phyloP scores from a whole-genome alignment of 2,888 invertebrate genomes.

The Chaetoderma sp. region DNA sequence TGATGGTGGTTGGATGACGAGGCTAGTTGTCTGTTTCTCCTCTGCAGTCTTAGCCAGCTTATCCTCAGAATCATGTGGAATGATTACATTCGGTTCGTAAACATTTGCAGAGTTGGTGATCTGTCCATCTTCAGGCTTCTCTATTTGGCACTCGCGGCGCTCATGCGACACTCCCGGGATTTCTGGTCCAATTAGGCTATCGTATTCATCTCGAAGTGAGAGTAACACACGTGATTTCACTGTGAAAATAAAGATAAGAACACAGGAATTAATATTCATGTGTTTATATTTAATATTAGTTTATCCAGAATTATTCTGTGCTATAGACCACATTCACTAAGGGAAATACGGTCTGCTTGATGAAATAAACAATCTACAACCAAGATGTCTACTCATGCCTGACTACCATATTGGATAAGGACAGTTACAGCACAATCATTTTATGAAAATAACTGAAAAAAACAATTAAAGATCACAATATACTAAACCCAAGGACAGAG shows the following conservation, averaged over 20 bases:
- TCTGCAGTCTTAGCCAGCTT: not conserved
- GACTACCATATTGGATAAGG: too few relatives aligned
- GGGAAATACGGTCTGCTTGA: too few relatives aligned
- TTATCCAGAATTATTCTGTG: too few relatives aligned
- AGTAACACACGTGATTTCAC: conserved; percentile 61
- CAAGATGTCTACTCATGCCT: too few relatives aligned
- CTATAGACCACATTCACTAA: too few relatives aligned
- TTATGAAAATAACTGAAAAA: too few relatives aligned
- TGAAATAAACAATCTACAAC: too few relatives aligned
- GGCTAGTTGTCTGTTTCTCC: not conserved
- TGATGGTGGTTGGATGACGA: not conserved
- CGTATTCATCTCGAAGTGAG: conserved; percentile 54
- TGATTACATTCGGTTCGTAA: not conserved
- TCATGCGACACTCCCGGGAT: conserved; percentile 15
- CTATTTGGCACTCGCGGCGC: conserved; percentile 28
- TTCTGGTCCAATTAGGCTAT: conserved; percentile 33
- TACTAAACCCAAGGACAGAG: too few relatives aligned
- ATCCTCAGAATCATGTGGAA: not conserved
- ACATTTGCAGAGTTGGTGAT: too few relatives aligned
- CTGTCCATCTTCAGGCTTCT: not conserved
- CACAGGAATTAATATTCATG: not conserved
- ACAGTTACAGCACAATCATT: too few relatives aligned
- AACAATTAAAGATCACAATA: too few relatives aligned
- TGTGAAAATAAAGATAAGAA: conserved; percentile 35
- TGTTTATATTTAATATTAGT: not conserved